Conservation (phyloP, 2,888 invertebrate genomes). For the Hirtodrosophila alboralis region DNA sequence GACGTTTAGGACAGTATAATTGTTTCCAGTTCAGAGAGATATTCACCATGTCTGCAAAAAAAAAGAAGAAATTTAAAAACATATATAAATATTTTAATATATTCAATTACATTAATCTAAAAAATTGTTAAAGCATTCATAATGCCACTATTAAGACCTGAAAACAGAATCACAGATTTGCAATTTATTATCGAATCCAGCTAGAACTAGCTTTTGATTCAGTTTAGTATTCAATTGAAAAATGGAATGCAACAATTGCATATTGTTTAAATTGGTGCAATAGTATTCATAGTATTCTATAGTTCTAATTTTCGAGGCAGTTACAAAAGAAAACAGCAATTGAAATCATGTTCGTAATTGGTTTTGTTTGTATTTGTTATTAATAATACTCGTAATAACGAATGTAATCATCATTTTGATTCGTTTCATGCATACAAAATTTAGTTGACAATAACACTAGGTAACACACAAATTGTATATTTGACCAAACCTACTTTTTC, state of each 20-base stretch:
- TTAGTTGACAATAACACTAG: no score
- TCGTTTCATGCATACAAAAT: no score
- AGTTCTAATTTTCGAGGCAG: constrained; percentile 3
- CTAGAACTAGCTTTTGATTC: constrained; percentile 5
- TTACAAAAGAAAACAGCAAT: constrained; percentile 18
- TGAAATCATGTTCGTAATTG: constrained; percentile 9
- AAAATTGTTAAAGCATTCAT: no score
- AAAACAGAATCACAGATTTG: no score
- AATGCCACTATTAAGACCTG: no score
- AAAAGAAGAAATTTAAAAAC: not conserved
- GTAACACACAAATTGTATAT: no score
- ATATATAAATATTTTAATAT: not conserved
- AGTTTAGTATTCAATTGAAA: constrained; percentile 58
- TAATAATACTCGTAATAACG: no score
- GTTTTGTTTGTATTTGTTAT: constrained; percentile 7
- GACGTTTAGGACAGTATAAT: constrained; percentile 82
- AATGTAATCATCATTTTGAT: no score
- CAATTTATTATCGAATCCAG: constrained; percentile 3
- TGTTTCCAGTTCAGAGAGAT: constrained; percentile 79
- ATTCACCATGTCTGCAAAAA: constrained; percentile 83
- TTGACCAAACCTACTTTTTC: no score
- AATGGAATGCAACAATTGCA: constrained; percentile 38
- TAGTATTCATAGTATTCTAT: constrained; percentile 5
- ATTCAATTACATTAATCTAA: no score
- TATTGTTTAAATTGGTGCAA: constrained; percentile 43